A percentile compares a stretch with the other conserved stretches of the same genome.
Evolutionary conservation across 92 coral and sea anemone genomes (phyloP).

Genomic region (Pocillopora grandis): DNA sequence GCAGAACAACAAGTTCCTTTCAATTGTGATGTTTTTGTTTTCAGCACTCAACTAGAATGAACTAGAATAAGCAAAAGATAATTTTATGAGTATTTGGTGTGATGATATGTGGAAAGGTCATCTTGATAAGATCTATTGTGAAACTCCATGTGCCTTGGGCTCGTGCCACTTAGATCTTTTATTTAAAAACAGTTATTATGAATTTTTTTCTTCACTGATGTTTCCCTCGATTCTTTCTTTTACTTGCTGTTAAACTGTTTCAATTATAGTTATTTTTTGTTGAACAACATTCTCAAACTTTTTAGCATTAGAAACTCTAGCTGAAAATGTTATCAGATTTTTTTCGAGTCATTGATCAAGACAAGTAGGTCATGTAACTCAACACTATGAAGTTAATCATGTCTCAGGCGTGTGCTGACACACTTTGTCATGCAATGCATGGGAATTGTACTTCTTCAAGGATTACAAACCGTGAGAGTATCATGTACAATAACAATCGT

Average conservation of each 20-base stretch:
- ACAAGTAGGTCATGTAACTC: not conserved
- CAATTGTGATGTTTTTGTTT: not conserved
- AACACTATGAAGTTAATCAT: not conserved
- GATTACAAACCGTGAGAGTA: not conserved
- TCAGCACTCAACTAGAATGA: not conserved
- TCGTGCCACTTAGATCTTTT: not conserved
- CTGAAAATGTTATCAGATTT: not conserved
- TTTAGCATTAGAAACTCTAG: not conserved
- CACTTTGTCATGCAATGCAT: not conserved
- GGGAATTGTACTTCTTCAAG: not conserved
- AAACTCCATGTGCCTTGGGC: not conserved
- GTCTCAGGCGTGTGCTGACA: too few relatives aligned
- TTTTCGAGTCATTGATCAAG: not conserved
- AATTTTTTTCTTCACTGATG: not conserved
- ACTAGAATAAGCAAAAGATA: not conserved
- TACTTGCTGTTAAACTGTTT: not conserved
- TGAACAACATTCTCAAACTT: not conserved
- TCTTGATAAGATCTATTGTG: constrained; percentile 26
- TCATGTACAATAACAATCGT: not conserved
- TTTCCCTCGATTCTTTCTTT: not conserved
- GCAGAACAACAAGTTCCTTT: not conserved
- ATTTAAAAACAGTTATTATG: not conserved
- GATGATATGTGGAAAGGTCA: constrained; percentile 5
- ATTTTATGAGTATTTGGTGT: not conserved
- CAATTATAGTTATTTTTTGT: not conserved